Base-by-base conservation (phyloP, 2,113 vertebrate species). In the Pterocles burchelli region DNA sequence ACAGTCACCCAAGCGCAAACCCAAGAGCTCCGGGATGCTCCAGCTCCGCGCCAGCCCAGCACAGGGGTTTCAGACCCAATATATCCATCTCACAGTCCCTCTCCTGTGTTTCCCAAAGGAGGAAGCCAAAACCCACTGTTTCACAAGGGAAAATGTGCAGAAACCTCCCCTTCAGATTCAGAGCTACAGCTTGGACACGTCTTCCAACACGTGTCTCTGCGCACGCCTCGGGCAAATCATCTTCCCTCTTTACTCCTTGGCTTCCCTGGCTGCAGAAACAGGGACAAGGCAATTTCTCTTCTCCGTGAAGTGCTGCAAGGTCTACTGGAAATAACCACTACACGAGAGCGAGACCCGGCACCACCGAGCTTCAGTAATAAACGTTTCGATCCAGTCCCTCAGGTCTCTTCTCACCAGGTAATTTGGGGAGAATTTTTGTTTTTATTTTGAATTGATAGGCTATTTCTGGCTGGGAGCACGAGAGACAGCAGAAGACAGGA, bases 221-320 rank as follows among this genome's bases (percentile, higher is more conserved):
- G 65, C 88, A 73, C 21, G 90, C 95, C 92, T 95, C 68, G 5
- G 65, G 96, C 93, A 84, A 97, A 57, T 81, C 48, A 89, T 90
- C 78, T 85, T 46, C 73, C 92, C 63, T 92, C 92, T 88, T 86
- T 93, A 84, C 86, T 95, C 83, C 89, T 81, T 25, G 38, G 55
- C 68, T 95, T 85, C 65, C 83, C 86, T 43, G 55, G 46, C 92
- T 92, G 52, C 38, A 84, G 71, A 95, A 92, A 18, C 48, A 88
- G 55, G 51, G 41, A 93, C 90, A 76, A 82, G 0, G 4, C 83
- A 62, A 93, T 86, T 84, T 84, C 79, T 85, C 71, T 36, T 65
- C 85, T 59, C 49, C 1, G 0, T 51, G 43, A 85, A 85, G 77
- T 43, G 38, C 74, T 95, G 92, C 76, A 91, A 94, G 85, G 88